Base-by-base conservation (phyloP, 2,113 vertebrate genomes). In the Vombatus ursinus region DNA sequence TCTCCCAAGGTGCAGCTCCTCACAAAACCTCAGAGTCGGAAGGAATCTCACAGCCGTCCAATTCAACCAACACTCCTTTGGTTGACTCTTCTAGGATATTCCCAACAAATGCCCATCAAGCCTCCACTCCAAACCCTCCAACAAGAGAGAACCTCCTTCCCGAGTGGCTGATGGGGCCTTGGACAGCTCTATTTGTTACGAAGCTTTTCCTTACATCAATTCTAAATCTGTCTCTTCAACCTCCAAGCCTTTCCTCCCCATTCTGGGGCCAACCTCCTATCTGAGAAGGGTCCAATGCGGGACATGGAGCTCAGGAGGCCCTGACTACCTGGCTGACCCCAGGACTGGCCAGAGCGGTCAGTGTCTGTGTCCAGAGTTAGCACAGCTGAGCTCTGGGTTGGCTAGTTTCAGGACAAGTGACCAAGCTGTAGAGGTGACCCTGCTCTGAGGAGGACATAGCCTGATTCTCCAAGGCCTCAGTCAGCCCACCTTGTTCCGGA, bases 401-500 rank as follows among this genome's bases (percentile, higher is more conserved):
- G n/a, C 37, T 12, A 19, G 31, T 37, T n/a, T n/a, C 31, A 1
- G 37, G 61, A n/a, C 31, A 77, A 77, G 37, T 16, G 12, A 16
- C 61, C 31, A 77, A 19, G 37, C 61, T n/a, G 4, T 19, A 19
- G 14, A 77, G 6, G 37, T n/a, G 31, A 77, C 37, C 61, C 68
- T 44, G 37, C 68, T 84, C 68, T 44, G 68, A 84, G 68, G n/a
- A 84, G 68, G n/a, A 44, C 1, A 3, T n/a, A 19, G 68, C 68
- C 44, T 49, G 7, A 37, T 54, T 5, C 57, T 23, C 44, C 31
- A 16, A 4, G 26, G 3, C 23, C 49, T 52, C 1, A 0, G 53
- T 16, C 0, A 3, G 84, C 95, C 0, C 96, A 99, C 99, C 98
- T 98, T 99, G 93, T 98, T 95, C 2, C 98, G 98, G 91, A 98